A percentile compares a stretch with the other conserved stretches of the same genome.
Evolutionary conservation across 1,140 invertebrate species (phyloP).

Genomic region (Tachypleus tridentatus): DNA sequence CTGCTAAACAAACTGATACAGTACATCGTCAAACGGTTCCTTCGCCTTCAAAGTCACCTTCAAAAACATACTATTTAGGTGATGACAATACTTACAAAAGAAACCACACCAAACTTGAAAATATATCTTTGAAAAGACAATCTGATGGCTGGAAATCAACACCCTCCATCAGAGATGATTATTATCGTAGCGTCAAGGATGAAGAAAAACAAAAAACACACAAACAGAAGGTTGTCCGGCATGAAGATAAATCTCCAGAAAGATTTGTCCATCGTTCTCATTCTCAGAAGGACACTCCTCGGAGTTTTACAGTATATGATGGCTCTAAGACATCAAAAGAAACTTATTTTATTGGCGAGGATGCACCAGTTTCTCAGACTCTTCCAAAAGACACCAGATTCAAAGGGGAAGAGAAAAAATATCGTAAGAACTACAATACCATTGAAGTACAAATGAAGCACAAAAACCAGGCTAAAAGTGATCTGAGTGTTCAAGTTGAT

Average conservation of each 20-base stretch:
- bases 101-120: not conserved
- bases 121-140: not conserved
- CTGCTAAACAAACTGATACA: not conserved
- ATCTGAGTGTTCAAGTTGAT: constrained; percentile 14
- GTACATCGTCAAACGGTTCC: not conserved
- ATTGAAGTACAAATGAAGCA: constrained; percentile 9
- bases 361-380: constrained; percentile 7
- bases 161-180: not conserved
- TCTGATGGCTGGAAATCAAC: not conserved
- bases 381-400: constrained; percentile 7
- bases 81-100: constrained; percentile 16
- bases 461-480: constrained; percentile 3
- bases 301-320: constrained; percentile 7
- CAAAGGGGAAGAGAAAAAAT: not conserved
- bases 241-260: too few relatives aligned
- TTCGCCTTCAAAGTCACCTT: constrained; percentile 15
- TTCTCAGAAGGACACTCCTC: not conserved
- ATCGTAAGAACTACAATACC: constrained; percentile 7
- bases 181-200: constrained; percentile 1
- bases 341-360: constrained; percentile 9
- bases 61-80: constrained; percentile 17
- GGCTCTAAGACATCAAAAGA: constrained; percentile 9
- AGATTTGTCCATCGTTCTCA: not conserved
- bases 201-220: constrained; percentile 10
- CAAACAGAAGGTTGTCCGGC: not conserved